Evolutionary conservation across 2,797 vertebrate species (phyloP), one percentile per base, ranked within the genome.

Genomic region (Megaceryle alcyon): DNA sequence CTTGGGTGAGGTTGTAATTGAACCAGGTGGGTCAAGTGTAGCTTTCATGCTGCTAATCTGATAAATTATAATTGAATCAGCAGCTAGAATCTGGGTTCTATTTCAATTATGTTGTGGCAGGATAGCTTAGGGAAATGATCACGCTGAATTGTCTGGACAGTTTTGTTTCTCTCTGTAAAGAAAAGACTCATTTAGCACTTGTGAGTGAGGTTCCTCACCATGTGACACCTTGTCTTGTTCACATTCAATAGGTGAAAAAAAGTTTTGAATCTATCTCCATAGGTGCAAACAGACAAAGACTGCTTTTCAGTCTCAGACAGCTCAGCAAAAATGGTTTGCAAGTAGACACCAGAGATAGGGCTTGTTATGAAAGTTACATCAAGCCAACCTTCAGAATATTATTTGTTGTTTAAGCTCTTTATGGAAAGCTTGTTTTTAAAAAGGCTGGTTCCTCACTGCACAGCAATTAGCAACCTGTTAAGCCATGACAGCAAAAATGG

Each of bases 1-100:
- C 68, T 53, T 49, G 85, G 56, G 19, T 68, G 57, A 96, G 64
- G 37, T 35, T 65, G 53, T 20, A 22, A 19, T 78, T 63, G 79
- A 59, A 71, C 29, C 64, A 83, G 12, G 23, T 69, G 46, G 44
- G 44, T 90, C 82, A 77, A 63, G 26, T 83, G 37, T 16, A 35
- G 31, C 79, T 91, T 91, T 93, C 46, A 22, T 46, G 21, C n/a
- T 72, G 87, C 29, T 95, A 6, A 86, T 91, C 89, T 90, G 91
- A 88, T 88, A 86, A 91, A 90, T 78, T n/a, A 3, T 90, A 72
- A 79, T 76, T 29, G 69, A 83, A 77, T 66, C 63, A 72, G 63
- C 71, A 96, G 63, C 37, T 54, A 86, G 33, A 76, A 76, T 25
- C 12, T 69, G 39, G 10, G 39, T 63, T 86, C 9, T 2, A 4